Evolutionary conservation across 2,797 vertebrate species (phyloP).

Genomic region (Bovichtus diacanthus): DNA sequence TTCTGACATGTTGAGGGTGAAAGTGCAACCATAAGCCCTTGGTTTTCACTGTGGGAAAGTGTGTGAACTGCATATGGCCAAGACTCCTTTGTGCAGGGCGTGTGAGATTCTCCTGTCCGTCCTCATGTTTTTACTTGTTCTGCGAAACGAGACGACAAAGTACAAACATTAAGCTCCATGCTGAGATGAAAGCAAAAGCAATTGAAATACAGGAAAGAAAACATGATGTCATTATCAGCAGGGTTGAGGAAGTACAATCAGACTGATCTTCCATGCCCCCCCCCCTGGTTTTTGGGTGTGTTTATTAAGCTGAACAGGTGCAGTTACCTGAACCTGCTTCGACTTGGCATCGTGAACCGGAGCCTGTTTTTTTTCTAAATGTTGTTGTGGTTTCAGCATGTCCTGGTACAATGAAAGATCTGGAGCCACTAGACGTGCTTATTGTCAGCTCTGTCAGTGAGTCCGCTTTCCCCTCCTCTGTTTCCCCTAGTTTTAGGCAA

Average conservation of each 20-base stretch:
- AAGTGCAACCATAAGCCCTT: conserved; percentile 19
- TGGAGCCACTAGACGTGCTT: conserved; percentile 4
- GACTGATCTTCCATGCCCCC: background rate
- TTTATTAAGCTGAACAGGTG: conserved; percentile 45
- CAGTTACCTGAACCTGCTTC: conserved; percentile 38
- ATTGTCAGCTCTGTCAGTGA: background rate
- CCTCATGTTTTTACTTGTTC: conserved; percentile 30
- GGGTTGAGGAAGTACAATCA: too few relatives aligned
- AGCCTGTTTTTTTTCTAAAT: conserved; percentile 23
- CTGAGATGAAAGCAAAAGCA: conserved; percentile 13
- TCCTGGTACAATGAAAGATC: conserved; percentile 8
- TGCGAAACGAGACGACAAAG: conserved; percentile 2
- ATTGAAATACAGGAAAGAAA: background rate
- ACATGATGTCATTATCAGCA: background rate
- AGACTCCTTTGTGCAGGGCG: background rate
- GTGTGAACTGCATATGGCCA: background rate
- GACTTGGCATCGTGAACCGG: background rate
- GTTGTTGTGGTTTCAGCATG: conserved; percentile 9
- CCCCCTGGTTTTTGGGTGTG: background rate
- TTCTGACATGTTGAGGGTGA: conserved; percentile 41
- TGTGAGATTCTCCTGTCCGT: background rate
- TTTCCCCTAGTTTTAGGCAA: conserved; percentile 35
- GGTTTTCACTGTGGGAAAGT: conserved; percentile 4
- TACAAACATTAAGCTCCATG: background rate
- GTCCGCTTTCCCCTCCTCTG: background rate